Evolutionary conservation across 2,113 vertebrate genomes (phyloP).

Genomic region (Reinhardtius hippoglossoides): DNA sequence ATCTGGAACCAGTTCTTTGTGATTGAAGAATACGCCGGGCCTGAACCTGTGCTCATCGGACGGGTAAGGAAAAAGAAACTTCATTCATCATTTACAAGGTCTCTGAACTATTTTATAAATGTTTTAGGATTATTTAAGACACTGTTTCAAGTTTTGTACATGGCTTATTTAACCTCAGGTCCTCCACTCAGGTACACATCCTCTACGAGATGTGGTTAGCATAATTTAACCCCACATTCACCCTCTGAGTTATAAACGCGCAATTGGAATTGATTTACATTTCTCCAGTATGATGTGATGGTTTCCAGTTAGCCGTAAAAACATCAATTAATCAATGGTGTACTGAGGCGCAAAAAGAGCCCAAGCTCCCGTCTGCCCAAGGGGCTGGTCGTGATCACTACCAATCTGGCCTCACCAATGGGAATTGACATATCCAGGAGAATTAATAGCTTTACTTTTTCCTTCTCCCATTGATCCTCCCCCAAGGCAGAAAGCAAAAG

Average conservation of each 20-base stretch:
- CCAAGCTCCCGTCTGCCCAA: conserved; percentile 50
- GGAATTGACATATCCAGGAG: conserved; percentile 76
- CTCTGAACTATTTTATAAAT: conserved; percentile 55
- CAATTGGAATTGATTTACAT: conserved; percentile 77
- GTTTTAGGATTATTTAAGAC: conserved; percentile 54
- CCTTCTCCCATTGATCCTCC: conserved; percentile 67
- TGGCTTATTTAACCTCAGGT: conserved; percentile 50
- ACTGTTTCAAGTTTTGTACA: conserved; percentile 35
- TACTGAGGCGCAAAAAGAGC: conserved; percentile 61
- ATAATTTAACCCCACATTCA: conserved; percentile 48
- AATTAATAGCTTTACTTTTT: conserved; percentile 74
- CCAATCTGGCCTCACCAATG: conserved; percentile 68
- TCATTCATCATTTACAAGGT: conserved; percentile 53
- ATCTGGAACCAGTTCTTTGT: conserved; percentile 98
- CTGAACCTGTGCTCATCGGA: conserved; percentile 93
- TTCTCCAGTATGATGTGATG: conserved; percentile 44
- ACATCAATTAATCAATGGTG: conserved; percentile 72
- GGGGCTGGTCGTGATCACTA: conserved; percentile 69
- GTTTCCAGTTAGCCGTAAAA: conserved; percentile 71
- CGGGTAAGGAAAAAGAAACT: conserved; percentile 84
- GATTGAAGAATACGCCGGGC: conserved; percentile 92
- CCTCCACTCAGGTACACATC: conserved; percentile 27
- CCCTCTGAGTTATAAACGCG: conserved; percentile 48
- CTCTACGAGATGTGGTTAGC: conserved; percentile 21
- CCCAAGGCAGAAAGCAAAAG: conserved; percentile 66